phyloP scores from a whole-genome alignment of 2,888 invertebrate species.

The Ophioninae sp. region DNA sequence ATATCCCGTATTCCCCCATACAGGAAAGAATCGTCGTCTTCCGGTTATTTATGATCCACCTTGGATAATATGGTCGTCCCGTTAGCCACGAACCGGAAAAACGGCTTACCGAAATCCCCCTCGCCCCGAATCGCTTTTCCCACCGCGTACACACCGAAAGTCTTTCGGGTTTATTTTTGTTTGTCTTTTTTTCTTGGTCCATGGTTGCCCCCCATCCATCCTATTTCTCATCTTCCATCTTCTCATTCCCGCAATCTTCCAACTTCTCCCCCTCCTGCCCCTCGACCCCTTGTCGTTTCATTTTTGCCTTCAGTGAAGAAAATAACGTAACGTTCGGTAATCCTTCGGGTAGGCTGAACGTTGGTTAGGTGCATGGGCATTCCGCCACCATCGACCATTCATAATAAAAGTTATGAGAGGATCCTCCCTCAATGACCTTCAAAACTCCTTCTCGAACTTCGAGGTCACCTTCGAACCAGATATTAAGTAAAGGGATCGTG shows the following conservation, averaged over 20 bases:
- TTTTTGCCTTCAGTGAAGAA: constrained; percentile 5
- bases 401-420: constrained; percentile 73
- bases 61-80: constrained; percentile 45
- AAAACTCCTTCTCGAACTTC: constrained; percentile 23
- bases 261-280: too few relatives aligned
- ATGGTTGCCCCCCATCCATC: constrained; percentile 22
- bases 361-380: constrained; percentile 65
- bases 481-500: constrained; percentile 26
- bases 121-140: constrained; percentile 3
- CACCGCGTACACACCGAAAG: constrained; percentile 17
- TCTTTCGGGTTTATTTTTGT: constrained; percentile 11
- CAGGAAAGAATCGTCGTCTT: constrained; percentile 12
- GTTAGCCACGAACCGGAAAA: constrained; percentile 48
- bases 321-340: constrained; percentile 54
- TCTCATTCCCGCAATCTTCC: constrained; percentile 23
- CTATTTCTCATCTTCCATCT: constrained; percentile 20
- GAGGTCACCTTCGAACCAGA: constrained; percentile 64
- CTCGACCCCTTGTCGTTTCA: constrained; percentile 7
- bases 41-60: constrained; percentile 59
- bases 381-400: constrained; percentile 69
- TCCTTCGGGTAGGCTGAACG: constrained; percentile 68
- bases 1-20: constrained; percentile 12
- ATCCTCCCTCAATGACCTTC: constrained; percentile 48
- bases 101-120: constrained; percentile 16
- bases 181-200: constrained; percentile 39